Base-by-base conservation (phyloP, 2,113 vertebrate species). In the Neotoma lepida region DNA sequence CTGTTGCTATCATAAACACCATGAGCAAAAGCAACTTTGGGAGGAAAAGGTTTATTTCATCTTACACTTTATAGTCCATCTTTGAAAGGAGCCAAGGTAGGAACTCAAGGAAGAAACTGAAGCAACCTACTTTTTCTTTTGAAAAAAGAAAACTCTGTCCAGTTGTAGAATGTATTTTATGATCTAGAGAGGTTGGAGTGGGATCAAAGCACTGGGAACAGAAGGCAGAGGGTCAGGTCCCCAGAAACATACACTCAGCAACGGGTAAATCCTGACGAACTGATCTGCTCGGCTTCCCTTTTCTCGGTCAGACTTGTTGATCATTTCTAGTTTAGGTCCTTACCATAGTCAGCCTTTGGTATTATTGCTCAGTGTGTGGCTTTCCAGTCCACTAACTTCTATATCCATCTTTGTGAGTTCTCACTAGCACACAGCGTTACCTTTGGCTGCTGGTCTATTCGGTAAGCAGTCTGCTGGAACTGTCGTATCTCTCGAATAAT, bases 401-500 rank as follows among this genome's bases (percentile, higher is more conserved):
- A 1, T 4, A 56, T n/a, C 64, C 41, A 2, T 54, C 30, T 30
- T 51, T 58, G 58, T 66, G 30, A 58, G n/a, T 76, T 76, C 15
- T 93, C 73, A 86, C 2, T 51, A 17, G 17, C 22, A 26, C 22
- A 26, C 4, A 41, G 22, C 24, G 71, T 97, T 99, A 99, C 99
- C 99, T 99, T 99, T 96, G 98, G 98, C 94, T 99, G 99, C 96
- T 99, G 99, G 92, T 99, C 99, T 97, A 99, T 99, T 96, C 99
- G 99, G 98, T 99, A 99, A 8, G 99, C 99, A 0, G 99, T 99
- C 98, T 99, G 99, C 98, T 99, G 99, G 97, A 99, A 99, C 98
- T 99, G 99, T 10, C 99, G 99, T 88, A 99, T 99, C 98, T 99
- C 99, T 97, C 99, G 98, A 98, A 99, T 99, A 96, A 99, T 99